Base-by-base conservation (phyloP, 2,888 invertebrate species). In the Leptinotarsa tumamoca region DNA sequence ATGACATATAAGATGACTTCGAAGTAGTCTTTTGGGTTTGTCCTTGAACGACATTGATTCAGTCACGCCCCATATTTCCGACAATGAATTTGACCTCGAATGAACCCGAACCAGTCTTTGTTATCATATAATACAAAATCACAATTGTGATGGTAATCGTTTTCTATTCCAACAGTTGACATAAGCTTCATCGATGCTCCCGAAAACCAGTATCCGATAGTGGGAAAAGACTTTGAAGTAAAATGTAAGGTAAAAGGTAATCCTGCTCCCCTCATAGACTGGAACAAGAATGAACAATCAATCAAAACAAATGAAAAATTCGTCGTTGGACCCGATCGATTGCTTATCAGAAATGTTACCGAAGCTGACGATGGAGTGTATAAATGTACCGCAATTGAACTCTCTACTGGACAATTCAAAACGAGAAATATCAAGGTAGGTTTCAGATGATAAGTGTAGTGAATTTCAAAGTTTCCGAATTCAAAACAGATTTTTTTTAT, bases 181-280 rank as follows among this genome's bases (percentile, higher is more conserved):
- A 96, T 97, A 76, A 95, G 94, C 78, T 88, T 95, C 93, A 93
- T 93, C 17, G 94, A 97, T 87, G 96, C 96, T 0, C 96, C 96
- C 54, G 91, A 91, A 84, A 93, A 94, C 84, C 97, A 97, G 87
- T 94, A 92, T 84, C 95, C 96, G 1, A 94, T 94, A 33, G 91
- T 94, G 73, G 94, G 94, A 49, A 90, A 91, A 80, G 93, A 95
- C 84, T 95, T 92, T 86, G 92, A 92, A 86, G 93, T 97, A 21
- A 93, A 92, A 89, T 97, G 97, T 86, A 93, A 94, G 87, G 97
- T 97, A 0, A 92, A 92, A 76, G 96, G 97, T 0, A 93, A 94
- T 87, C 97, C 97, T 15, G 90, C 94, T 51, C 96, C 97, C 0
- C 91, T 92, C n/a, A 93, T 97, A 15, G 94, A 95, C 86, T 97